phyloP scores from a whole-genome alignment of 2,113 vertebrate genomes.

The Engraulis encrasicolus region DNA sequence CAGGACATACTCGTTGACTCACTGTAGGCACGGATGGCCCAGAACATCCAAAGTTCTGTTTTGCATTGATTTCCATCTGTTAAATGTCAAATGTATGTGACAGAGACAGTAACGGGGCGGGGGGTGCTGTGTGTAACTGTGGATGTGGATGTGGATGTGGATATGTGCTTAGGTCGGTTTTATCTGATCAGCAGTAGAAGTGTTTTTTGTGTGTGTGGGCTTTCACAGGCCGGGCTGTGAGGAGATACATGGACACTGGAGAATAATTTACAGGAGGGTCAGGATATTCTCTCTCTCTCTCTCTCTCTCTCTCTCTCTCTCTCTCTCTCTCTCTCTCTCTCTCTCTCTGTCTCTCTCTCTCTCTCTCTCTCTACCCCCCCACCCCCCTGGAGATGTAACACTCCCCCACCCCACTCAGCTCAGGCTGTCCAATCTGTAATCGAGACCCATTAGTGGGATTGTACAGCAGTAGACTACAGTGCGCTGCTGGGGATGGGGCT shows the following conservation, averaged over 20 bases:
- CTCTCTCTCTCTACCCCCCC: too few relatives aligned
- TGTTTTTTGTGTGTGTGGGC: background rate
- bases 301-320: too few relatives aligned
- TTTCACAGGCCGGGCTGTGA: background rate
- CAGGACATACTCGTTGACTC: too few relatives aligned
- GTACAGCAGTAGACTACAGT: constrained; percentile 13
- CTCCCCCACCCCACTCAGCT: background rate
- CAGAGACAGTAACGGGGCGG: too few relatives aligned
- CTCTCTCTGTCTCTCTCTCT: too few relatives aligned
- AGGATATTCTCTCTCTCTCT: background rate
- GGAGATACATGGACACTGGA: background rate
- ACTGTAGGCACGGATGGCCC: background rate
- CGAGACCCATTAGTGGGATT: background rate
- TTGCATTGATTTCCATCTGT: background rate
- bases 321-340: too few relatives aligned
- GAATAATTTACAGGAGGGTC: background rate
- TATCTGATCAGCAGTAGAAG: background rate
- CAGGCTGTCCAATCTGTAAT: background rate
- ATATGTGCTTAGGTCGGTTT: background rate
- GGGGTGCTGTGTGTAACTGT: too few relatives aligned
- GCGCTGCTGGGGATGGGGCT: too few relatives aligned
- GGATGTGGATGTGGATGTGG: background rate
- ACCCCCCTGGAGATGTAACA: background rate
- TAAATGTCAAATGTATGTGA: background rate
- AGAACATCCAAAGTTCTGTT: background rate